A percentile compares a stretch with the other conserved stretches of the same genome.
Conservation (phyloP, 2,113 vertebrate species). For the Ondatra zibethicus region DNA sequence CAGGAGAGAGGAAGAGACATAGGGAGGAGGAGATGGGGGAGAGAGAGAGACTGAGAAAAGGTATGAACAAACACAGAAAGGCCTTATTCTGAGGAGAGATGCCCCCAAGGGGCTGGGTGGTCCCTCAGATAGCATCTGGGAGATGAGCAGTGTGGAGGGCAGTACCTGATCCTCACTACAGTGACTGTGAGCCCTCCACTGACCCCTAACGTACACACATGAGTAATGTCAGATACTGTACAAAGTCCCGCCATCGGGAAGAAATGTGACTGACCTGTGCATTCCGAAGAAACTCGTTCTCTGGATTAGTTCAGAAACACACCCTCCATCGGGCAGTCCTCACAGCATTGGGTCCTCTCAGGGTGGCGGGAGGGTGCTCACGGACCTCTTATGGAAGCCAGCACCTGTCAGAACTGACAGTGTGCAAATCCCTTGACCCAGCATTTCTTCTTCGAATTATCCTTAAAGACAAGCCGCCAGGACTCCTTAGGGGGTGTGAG, state of each 20-base stretch:
- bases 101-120: background rate
- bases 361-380: background rate
- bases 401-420: background rate
- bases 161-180: background rate
- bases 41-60: background rate
- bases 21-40: background rate
- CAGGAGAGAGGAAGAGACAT: background rate
- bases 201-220: no score
- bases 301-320: background rate
- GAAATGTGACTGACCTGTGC: background rate
- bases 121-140: background rate
- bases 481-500: background rate
- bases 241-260: background rate
- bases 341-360: accelerated
- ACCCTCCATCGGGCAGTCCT: accelerated
- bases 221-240: background rate
- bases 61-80: background rate
- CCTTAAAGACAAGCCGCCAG: background rate
- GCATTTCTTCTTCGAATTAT: background rate
- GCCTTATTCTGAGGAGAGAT: background rate
- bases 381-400: background rate
- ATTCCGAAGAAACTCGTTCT: background rate
- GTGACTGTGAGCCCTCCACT: background rate
- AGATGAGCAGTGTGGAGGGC: background rate
- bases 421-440: background rate